Conservation (phyloP, 2,797 vertebrate genomes). For the Propithecus perrieri region DNA sequence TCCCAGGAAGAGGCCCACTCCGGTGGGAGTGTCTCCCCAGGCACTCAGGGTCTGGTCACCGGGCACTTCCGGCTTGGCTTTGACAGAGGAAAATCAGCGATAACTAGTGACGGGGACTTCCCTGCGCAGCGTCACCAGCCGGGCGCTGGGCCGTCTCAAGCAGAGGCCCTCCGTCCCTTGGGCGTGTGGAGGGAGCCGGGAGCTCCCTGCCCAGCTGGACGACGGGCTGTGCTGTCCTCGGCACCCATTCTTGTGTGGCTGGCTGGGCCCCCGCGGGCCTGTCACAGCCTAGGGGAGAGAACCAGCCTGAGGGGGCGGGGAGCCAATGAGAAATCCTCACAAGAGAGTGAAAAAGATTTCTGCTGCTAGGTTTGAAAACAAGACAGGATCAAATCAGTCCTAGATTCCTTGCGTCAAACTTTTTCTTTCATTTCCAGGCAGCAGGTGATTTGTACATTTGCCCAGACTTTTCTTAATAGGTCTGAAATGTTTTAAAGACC, state of each 20-base stretch:
- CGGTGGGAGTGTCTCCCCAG: background rate
- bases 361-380: background rate
- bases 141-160: too few species aligned
- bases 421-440: background rate
- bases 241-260: background rate
- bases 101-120: too few species aligned
- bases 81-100: too few species aligned
- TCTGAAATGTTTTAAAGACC: background rate
- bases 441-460: background rate
- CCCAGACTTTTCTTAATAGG: background rate
- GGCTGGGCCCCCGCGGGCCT: background rate
- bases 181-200: background rate
- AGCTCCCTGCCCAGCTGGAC: background rate
- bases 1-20: conserved; percentile 51
- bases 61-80: background rate
- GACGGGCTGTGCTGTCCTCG: too few species aligned
- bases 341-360: background rate
- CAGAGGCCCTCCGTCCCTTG: too few species aligned
- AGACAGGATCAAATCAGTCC: background rate
- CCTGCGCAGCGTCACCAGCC: too few species aligned
- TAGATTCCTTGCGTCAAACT: too few species aligned
- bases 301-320: background rate
- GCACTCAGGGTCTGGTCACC: background rate
- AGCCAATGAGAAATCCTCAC: background rate
- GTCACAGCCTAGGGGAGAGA: background rate